These are phyloP conservation scores for Spheniscus humboldti DNA, from an alignment of 2,797 vertebrate genomes.

Conservation along the genomic window DNA sequence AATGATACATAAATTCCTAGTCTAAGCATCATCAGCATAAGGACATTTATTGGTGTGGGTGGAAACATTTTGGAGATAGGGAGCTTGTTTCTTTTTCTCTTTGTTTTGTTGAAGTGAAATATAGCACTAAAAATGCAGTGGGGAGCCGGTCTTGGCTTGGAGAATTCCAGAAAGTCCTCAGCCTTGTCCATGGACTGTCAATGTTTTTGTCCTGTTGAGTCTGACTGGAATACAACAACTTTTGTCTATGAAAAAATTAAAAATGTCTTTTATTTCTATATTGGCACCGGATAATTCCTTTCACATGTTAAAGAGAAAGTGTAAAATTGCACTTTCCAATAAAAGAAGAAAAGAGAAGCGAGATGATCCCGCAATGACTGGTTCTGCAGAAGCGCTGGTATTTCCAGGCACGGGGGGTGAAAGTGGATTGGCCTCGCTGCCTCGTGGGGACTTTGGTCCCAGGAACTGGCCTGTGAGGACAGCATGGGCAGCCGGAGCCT, in stretches of 20 bases:
- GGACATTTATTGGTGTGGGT: background rate
- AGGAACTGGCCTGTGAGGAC: fast-evolving
- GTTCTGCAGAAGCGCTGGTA: background rate
- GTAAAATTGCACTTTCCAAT: background rate
- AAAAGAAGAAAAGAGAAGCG: background rate
- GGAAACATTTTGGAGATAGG: background rate
- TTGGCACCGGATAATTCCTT: background rate
- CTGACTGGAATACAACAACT: background rate
- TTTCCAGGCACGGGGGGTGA: fast-evolving
- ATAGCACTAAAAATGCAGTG: background rate
- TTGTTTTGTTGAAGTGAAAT: background rate
- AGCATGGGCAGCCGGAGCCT: fast-evolving
- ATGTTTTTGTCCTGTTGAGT: background rate
- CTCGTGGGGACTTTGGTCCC: fast-evolving
- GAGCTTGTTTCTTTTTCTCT: background rate
- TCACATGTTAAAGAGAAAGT: background rate
- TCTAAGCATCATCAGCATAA: slow-evolving; percentile 1
- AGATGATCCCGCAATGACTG: fast-evolving
- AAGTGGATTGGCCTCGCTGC: fast-evolving
- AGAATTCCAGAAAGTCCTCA: background rate
- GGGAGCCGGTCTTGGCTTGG: fast-evolving
- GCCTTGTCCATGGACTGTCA: background rate
- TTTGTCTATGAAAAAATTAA: background rate
- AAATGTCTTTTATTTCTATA: background rate
- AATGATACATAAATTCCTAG: slow-evolving; percentile 20